Evolutionary conservation across 2,888 invertebrate species (phyloP).

Genomic region (Ochropleura plecta): DNA sequence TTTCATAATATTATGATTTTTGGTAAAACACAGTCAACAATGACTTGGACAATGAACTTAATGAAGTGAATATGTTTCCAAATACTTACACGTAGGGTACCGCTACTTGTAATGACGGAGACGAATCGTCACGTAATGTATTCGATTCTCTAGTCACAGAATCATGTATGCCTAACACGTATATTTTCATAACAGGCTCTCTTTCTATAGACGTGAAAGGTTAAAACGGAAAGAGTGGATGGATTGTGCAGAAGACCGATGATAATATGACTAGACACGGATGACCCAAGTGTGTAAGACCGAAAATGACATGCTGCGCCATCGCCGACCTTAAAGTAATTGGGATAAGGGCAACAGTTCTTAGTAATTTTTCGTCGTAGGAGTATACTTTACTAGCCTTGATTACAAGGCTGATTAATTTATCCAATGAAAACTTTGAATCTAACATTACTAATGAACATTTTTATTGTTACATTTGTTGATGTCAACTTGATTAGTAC

Average conservation of each 20-base stretch:
- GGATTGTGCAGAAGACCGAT: background rate
- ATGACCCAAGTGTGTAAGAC: background rate
- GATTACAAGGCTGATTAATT: background rate
- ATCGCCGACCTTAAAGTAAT: background rate
- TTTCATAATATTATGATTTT: conserved; percentile 36
- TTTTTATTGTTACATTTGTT: background rate
- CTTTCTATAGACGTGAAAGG: background rate
- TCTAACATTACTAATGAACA: background rate
- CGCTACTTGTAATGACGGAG: conserved; percentile 35
- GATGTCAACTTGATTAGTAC: background rate
- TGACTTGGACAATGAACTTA: conserved; percentile 26
- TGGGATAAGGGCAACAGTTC: background rate
- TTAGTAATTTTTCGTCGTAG: background rate
- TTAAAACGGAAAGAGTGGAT: background rate
- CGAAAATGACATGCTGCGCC: background rate
- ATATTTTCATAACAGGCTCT: conserved; percentile 15
- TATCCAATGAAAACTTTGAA: background rate
- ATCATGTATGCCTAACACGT: conserved; percentile 28
- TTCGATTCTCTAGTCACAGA: conserved; percentile 15
- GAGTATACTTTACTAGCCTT: background rate
- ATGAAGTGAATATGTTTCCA: conserved; percentile 26
- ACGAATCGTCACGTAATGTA: conserved; percentile 40
- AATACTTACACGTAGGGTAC: conserved; percentile 31
- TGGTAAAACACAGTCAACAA: conserved; percentile 14
- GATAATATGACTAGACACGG: background rate